Evolutionary conservation across 2,113 vertebrate genomes (phyloP).

Genomic region (Varanus komodoensis): DNA sequence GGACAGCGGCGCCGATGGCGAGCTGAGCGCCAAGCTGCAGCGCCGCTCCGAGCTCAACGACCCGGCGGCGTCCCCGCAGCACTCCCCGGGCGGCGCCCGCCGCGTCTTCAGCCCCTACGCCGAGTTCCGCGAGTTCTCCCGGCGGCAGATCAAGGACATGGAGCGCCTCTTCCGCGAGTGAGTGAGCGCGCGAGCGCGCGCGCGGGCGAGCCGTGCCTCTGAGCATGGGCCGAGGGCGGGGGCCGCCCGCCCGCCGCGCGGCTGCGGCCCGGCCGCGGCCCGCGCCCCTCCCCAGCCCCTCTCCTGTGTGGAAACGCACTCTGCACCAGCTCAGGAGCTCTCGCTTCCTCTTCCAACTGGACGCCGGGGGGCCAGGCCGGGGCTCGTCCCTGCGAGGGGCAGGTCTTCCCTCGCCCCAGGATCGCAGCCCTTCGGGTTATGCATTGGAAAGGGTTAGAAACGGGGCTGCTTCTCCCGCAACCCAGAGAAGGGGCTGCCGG

Average conservation of each 20-base stretch:
- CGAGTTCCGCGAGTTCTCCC: constrained; percentile 96
- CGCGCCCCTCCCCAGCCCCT: neutral
- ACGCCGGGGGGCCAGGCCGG: too few species aligned
- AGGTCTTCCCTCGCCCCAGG: too few species aligned
- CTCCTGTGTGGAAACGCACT: neutral
- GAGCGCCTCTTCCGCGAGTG: constrained; percentile 93
- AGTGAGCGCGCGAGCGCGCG: constrained; percentile 66
- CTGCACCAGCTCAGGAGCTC: neutral
- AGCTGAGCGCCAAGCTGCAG: constrained; percentile 84
- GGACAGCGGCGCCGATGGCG: constrained; percentile 76
- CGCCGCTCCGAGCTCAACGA: constrained; percentile 85
- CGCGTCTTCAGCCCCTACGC: constrained; percentile 91
- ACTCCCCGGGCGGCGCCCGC: constrained; percentile 84
- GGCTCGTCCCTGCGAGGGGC: too few species aligned
- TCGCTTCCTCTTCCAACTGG: neutral
- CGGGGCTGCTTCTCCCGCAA: too few species aligned
- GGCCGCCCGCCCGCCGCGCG: too few species aligned
- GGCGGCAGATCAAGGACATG: constrained; percentile 96
- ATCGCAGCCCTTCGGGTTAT: too few species aligned
- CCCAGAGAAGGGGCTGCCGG: neutral
- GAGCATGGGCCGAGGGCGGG: neutral
- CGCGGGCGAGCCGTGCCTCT: neutral
- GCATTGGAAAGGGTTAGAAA: too few species aligned
- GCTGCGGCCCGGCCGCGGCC: too few species aligned
- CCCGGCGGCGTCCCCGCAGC: constrained; percentile 72